Base-by-base conservation (phyloP, 2,888 invertebrate species). In the Ferrisia virgata region DNA sequence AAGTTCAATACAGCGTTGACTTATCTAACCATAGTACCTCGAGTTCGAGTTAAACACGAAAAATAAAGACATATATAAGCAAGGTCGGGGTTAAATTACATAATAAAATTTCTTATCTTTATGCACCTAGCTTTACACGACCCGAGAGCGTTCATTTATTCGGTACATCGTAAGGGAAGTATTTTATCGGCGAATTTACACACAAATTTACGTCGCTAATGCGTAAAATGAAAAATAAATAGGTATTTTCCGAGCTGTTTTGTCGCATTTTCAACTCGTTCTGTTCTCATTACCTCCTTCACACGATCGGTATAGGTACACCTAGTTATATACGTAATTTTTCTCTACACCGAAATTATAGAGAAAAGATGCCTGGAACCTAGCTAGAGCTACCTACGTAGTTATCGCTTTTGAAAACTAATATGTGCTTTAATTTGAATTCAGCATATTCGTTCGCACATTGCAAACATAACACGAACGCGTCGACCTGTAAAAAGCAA, bases 401-500 rank as follows among this genome's bases (percentile, higher is more conserved):
- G n/a, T n/a, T n/a, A n/a, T 76, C 36, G 72, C 72, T 18, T 72
- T 76, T 76, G 15, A 76, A 72, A 76, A 76, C 72, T 76, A 76
- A 76, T 76, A 76, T 76, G 72, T 76, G 72, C 72, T 76, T 76
- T 76, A 76, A 76, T 76, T 76, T 76, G 33, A 76, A 76, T 76
- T 76, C 72, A 36, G 33, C 72, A 76, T 76, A 76, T 76, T 76
- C 72, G 72, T 76, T 69, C n/a, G 72, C 72, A 36, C 36, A 33
- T 33, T 36, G 72, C 72, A 36, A 76, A 76, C 33, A 76, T 76
- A 36, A 76, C 72, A 36, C 72, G 80, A 47, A 80, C 28, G 80
- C 80, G 53, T 80, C 47, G 80, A 80, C 80, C 80, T 80, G 80
- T 80, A 53, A 80, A 80, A 80, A 80, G 80, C 47, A 47, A 80